These are phyloP conservation scores for Sander vitreus DNA, from an alignment of 2,113 vertebrate species.

Conservation along the genomic window DNA sequence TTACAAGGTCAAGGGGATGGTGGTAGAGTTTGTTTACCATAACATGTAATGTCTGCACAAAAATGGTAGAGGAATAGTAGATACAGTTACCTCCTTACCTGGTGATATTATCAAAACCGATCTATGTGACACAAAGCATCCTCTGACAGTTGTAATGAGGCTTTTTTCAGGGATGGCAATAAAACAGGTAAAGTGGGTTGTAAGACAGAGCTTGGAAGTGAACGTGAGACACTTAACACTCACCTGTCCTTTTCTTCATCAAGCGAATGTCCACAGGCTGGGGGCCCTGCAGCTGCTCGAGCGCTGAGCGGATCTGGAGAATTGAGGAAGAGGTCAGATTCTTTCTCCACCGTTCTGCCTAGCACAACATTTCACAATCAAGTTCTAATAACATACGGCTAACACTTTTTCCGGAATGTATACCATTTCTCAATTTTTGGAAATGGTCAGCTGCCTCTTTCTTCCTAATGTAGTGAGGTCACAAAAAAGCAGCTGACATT, in stretches of 20 bases:
- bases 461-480: not conserved
- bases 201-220: constrained; percentile 65
- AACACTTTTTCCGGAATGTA: not conserved
- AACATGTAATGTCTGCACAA: constrained; percentile 87
- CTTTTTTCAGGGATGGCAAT: constrained; percentile 4
- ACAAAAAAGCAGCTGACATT: not conserved
- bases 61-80: constrained; percentile 22
- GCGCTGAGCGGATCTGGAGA: constrained; percentile 88
- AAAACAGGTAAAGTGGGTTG: constrained; percentile 79
- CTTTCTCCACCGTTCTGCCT: not conserved
- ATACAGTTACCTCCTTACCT: constrained; percentile 61
- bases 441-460: not conserved
- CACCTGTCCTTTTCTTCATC: constrained; percentile 97
- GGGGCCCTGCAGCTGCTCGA: constrained; percentile 93
- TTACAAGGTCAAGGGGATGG: constrained; percentile 54
- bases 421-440: not conserved
- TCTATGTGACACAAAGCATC: constrained; percentile 23
- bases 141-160: not conserved
- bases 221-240: constrained; percentile 77
- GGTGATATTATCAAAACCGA: constrained; percentile 29
- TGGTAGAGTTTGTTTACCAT: constrained; percentile 84
- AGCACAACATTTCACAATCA: not conserved
- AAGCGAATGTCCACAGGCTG: constrained; percentile 94
- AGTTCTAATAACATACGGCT: not conserved
- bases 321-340: not conserved